Evolutionary conservation across 2,797 vertebrate species (phyloP).

Genomic region (Acanthornis magna): DNA sequence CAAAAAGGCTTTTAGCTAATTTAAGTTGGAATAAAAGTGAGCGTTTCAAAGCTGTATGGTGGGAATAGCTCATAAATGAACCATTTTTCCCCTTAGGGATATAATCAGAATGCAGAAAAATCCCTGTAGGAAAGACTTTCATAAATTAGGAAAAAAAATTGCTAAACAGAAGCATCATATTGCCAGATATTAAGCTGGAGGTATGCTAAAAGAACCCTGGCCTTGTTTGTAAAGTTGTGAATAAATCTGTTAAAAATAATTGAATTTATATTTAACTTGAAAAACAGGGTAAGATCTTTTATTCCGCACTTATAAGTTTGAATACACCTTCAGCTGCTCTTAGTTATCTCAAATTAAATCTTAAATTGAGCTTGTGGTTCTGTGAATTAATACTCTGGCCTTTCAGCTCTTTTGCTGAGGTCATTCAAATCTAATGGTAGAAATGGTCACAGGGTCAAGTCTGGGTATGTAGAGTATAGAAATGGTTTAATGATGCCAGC

Average conservation of each 20-base stretch:
- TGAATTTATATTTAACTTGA: conserved; percentile 75
- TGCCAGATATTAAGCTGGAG: conserved; percentile 43
- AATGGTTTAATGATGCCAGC: conserved; percentile 76
- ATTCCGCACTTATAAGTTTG: conserved; percentile 77
- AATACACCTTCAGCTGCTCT: conserved; percentile 79
- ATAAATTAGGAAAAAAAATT: conserved; percentile 54
- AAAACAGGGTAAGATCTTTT: conserved; percentile 76
- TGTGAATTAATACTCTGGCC: conserved; percentile 80
- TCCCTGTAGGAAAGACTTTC: conserved; percentile 56
- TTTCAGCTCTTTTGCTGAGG: conserved; percentile 79
- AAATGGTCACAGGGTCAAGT: conserved; percentile 77
- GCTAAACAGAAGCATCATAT: conserved; percentile 49
- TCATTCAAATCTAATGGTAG: conserved; percentile 80
- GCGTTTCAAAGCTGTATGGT: conserved; percentile 13
- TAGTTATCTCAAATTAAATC: conserved; percentile 87
- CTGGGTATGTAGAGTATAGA: conserved; percentile 72
- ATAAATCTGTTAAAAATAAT: conserved; percentile 76
- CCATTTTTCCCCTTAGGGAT: conserved; percentile 45
- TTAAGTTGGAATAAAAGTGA: conserved; percentile 50
- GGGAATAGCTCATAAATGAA: conserved; percentile 56
- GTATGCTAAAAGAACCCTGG: conserved; percentile 21
- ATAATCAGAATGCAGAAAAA: conserved; percentile 63
- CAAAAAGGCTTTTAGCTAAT: conserved; percentile 43
- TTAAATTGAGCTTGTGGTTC: conserved; percentile 82
- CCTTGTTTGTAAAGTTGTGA: conserved; percentile 74